phyloP scores from a whole-genome alignment of 2,797 vertebrate genomes.

The Neostethus bicornis region DNA sequence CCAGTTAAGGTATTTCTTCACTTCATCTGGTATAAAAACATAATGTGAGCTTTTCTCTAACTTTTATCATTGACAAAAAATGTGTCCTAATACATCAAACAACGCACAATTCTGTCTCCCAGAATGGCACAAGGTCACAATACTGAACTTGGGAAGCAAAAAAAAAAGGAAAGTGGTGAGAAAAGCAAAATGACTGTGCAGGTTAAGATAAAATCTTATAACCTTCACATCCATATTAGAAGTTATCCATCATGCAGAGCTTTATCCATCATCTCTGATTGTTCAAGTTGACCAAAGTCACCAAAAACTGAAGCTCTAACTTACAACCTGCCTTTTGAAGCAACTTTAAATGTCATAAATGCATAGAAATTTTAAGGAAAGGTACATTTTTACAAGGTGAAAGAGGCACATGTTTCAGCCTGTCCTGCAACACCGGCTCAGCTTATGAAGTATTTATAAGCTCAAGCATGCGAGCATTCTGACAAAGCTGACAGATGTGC shows the following conservation, averaged over 20 bases:
- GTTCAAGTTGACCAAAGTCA: slow-evolving; percentile 25
- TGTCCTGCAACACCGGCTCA: not conserved
- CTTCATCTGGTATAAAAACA: not conserved
- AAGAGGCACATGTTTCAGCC: slow-evolving; percentile 23
- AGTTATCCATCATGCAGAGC: slow-evolving; percentile 40
- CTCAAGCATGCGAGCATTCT: not conserved
- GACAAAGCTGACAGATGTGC: not conserved
- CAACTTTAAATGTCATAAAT: slow-evolving; percentile 24
- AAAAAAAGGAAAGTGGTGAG: slow-evolving; percentile 30
- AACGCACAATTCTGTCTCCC: slow-evolving; percentile 22
- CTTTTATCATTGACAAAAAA: slow-evolving; percentile 5
- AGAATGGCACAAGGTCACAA: slow-evolving; percentile 27
- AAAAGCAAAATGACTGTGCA: slow-evolving; percentile 52
- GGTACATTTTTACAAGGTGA: slow-evolving; percentile 24
- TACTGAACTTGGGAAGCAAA: slow-evolving; percentile 40
- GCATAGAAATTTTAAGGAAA: slow-evolving; percentile 23
- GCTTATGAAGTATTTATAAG: not conserved
- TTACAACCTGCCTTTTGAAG: slow-evolving; percentile 27
- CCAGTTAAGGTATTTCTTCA: not conserved
- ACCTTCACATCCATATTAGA: slow-evolving; percentile 45
- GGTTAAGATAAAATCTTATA: slow-evolving; percentile 31
- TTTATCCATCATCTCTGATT: slow-evolving; percentile 22
- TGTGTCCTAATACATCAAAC: slow-evolving; percentile 17
- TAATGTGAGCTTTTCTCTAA: not conserved
- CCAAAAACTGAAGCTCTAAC: slow-evolving; percentile 1